Evolutionary conservation across 2,113 vertebrate species (phyloP), one percentile per base, ranked within the genome.

Genomic region (Gadus macrocephalus): DNA sequence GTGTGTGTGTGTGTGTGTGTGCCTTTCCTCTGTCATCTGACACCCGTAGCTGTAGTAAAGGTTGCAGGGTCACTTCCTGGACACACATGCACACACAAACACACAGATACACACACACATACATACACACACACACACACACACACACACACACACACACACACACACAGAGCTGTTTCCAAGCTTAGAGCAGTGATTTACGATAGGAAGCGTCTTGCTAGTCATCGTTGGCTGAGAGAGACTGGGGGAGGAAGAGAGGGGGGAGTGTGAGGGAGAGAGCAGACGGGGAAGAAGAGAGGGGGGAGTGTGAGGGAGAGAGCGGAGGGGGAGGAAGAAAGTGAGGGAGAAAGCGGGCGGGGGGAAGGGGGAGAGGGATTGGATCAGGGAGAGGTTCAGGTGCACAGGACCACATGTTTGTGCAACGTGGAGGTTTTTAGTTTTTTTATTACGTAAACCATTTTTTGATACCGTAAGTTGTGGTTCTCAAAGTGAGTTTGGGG

Each of bases 61-160:
- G 95, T 96, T 93, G 94, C 91, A 92, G 93, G 95, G 96, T 95
- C 93, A 94, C 89, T 96, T 99, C 96, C 96, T 97, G 92, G 87
- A 11, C 53, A 59, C 67, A 68, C 56, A n/a, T 53, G 59, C 56
- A n/a, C 67, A 69, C 55, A 63, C 28, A 62, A 35, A 83, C 78
- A 76, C 74, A 71, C 67, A 79, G 74, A 61, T 87, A 74, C 20
- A 11, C 53, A 59, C 67, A 68, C 56, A n/a, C 67, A 69, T 35
- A 63, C 28, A 62, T 35, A 83, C 78, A 76, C 74, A 71, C 67
- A 79, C 76, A 61, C 88, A 74, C 20, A 11, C 53, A 59, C 67
- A 68, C 56, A n/a, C 67, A 69, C 56, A 63, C 28, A 62, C 56
- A 83, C 78, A 76, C 74, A 71, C 67, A 79, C 76, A 61, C 88